Percentiles rank a stretch among this genome's conserved stretches.
These are phyloP conservation scores for Podarcis lilfordi DNA, from an alignment of 2,797 vertebrate genomes.

Conservation along the genomic window DNA sequence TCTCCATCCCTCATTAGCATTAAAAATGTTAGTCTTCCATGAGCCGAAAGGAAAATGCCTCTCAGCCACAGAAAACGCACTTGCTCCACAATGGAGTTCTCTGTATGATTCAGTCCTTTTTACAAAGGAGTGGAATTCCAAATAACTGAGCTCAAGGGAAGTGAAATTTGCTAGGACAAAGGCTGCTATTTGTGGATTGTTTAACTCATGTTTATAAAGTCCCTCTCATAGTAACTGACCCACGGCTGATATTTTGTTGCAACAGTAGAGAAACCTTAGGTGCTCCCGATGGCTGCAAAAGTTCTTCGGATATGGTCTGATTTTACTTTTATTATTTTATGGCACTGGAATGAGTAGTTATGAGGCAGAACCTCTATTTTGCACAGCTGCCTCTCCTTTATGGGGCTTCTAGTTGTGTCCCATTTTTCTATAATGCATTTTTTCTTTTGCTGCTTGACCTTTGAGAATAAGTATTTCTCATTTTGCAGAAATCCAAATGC, in stretches of 20 bases:
- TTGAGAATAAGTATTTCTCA: background rate
- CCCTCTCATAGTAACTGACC: conserved; percentile 34
- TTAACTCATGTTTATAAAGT: conserved; percentile 31
- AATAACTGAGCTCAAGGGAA: conserved; percentile 46
- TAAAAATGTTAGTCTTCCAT: conserved; percentile 35
- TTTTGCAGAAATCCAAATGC: background rate
- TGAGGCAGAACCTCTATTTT: background rate
- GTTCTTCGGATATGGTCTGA: background rate
- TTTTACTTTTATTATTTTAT: background rate
- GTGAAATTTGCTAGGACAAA: conserved; percentile 33
- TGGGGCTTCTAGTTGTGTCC: background rate
- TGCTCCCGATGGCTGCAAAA: background rate
- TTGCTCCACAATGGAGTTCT: conserved; percentile 25
- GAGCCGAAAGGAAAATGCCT: conserved; percentile 21
- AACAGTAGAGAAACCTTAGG: conserved; percentile 5
- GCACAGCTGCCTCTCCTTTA: background rate
- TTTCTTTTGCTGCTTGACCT: background rate
- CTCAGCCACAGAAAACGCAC: conserved; percentile 16
- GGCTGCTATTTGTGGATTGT: conserved; percentile 35
- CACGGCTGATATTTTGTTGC: conserved; percentile 35
- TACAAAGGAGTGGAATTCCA: conserved; percentile 34
- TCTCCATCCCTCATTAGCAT: conserved; percentile 32
- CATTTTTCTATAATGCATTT: background rate
- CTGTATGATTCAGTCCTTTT: conserved; percentile 31
- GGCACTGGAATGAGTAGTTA: background rate